A percentile compares a stretch with the other conserved stretches of the same genome.
These are phyloP conservation scores for Littorina saxatilis DNA, from an alignment of 1,140 invertebrate genomes.

Conservation along the genomic window DNA sequence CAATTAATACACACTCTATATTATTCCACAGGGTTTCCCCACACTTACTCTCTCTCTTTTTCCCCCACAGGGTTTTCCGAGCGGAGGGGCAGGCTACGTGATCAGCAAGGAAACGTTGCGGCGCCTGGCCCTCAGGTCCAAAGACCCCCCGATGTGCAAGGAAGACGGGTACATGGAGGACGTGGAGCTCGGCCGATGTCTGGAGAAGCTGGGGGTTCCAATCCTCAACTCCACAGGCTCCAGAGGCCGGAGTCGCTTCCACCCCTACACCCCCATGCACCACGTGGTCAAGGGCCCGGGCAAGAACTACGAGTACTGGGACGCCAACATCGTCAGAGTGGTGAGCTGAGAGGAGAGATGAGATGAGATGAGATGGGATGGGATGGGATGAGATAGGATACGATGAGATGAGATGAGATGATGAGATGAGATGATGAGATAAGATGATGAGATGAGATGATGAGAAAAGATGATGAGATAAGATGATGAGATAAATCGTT, in stretches of 20 bases:
- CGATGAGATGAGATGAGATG: too few relatives aligned
- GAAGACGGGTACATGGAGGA: slow-evolving; percentile 91
- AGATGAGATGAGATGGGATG: background rate
- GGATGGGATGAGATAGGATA: background rate
- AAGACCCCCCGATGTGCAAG: slow-evolving; percentile 76
- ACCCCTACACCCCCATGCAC: slow-evolving; percentile 81
- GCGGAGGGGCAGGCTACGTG: slow-evolving; percentile 85
- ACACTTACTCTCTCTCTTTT: too few relatives aligned
- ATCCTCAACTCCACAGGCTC: too few relatives aligned
- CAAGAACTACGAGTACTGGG: background rate
- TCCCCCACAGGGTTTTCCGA: slow-evolving; percentile 64
- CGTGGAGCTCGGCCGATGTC: slow-evolving; percentile 94
- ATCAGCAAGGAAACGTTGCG: slow-evolving; percentile 80
- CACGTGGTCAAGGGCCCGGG: slow-evolving; percentile 56
- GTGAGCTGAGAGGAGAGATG: background rate
- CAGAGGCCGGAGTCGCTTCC: too few relatives aligned
- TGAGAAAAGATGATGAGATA: too few relatives aligned
- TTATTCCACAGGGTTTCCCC: too few relatives aligned
- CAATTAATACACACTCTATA: too few relatives aligned
- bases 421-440: too few relatives aligned
- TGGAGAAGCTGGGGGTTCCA: slow-evolving; percentile 90
- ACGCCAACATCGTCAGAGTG: background rate
- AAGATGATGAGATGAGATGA: too few relatives aligned
- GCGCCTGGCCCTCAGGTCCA: slow-evolving; percentile 58
- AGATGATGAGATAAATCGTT: background rate